These are phyloP conservation scores for Onychorhynchus coronatus DNA, from an alignment of 2,113 vertebrate species.

Conservation along the genomic window DNA sequence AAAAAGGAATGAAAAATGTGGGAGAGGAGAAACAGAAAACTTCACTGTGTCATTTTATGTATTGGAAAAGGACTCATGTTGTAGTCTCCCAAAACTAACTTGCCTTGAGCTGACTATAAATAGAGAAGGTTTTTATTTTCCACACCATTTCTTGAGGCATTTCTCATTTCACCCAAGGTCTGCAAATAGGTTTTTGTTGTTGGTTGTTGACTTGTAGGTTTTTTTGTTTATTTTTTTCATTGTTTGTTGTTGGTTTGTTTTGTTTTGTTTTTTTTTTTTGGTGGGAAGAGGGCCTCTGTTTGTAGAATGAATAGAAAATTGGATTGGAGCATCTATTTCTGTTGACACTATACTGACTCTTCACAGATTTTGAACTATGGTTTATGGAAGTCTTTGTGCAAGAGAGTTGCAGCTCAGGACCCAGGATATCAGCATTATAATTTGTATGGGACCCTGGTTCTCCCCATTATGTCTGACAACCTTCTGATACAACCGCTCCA, in stretches of 20 bases:
- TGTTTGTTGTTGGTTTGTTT: background rate
- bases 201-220: background rate
- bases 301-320: background rate
- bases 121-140: constrained; percentile 1
- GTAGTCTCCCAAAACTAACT: background rate
- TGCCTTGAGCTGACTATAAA: constrained; percentile 4
- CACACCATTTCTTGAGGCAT: background rate
- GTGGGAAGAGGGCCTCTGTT: rapidly evolving
- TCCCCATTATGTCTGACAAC: background rate
- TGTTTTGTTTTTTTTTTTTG: too few relatives aligned
- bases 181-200: background rate
- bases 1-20: background rate
- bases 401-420: background rate
- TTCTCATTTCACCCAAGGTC: background rate
- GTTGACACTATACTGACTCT: background rate
- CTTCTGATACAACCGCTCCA: background rate
- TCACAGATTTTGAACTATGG: background rate
- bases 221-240: background rate
- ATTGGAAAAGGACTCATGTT: background rate
- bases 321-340: background rate
- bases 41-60: background rate
- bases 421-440: background rate
- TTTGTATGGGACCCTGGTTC: background rate
- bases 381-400: background rate
- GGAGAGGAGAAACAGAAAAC: background rate